Base-by-base conservation (phyloP, 2,888 invertebrate genomes). In the Glyphotaelius pellucidus region DNA sequence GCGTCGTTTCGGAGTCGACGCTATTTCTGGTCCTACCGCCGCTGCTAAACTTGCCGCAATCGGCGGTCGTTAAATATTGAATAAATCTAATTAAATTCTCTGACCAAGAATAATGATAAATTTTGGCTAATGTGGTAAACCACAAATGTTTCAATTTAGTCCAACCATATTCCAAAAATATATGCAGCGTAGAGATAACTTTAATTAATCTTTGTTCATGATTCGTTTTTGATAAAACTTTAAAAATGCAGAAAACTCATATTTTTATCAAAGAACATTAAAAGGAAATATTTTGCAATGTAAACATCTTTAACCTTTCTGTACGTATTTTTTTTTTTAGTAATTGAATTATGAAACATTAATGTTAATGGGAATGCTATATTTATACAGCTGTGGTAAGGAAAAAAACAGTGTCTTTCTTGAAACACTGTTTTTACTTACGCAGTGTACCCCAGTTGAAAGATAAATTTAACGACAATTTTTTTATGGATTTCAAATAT, bases 21-120 rank as follows among this genome's bases (percentile, higher is more conserved):
- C 90, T 90, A 90, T 90, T 90, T 35, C 25, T 80, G 47, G 86
- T 86, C 31, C 86, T 14, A 14, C 30, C 35, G 88, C 35, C 42
- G 11, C 81, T 42, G 47, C n/a, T 32, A 47, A 81, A 81, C 80
- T 79, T 80, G 7, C 79, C n/a, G n/a, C 32, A 25, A 87, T 87
- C 87, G 87, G 4, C 52, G 30, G 87, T 52, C 42, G 14, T 47
- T 87, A 87, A 87, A 87, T 87, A 38, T 38, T 87, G 52, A 35
- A 83, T 83, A 25, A 25, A 83, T 32, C 83, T 83, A 35, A 15
- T 83, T 30, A 15, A 83, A 35, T 83, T 32, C 32, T 83, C 83
- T 67, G 67, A 67, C 67, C 67, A 67, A 25, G 67, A 67, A 67
- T 67, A 67, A 67, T n/a, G 25, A 9, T 25, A 67, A 67, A 67